Evolutionary conservation across 2,113 vertebrate genomes (phyloP).

Genomic region (Emydocephalus ijimae): DNA sequence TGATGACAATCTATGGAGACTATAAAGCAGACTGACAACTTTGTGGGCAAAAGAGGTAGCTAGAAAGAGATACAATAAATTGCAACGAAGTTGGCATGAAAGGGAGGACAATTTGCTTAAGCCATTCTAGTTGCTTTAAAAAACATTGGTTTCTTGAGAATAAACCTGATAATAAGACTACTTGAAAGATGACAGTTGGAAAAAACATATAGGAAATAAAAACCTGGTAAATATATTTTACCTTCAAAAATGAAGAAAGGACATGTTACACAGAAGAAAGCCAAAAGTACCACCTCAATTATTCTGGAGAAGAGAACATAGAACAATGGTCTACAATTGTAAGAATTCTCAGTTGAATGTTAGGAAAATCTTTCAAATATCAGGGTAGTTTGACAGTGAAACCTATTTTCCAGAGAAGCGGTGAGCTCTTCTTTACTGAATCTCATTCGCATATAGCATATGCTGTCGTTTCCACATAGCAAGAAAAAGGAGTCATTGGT

Average conservation of each 20-base stretch:
- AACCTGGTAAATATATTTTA: background rate
- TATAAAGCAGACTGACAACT: background rate
- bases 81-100: background rate
- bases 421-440: background rate
- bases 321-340: background rate
- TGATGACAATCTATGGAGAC: background rate
- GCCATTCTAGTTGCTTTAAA: background rate
- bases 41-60: background rate
- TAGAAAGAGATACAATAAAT: background rate
- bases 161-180: background rate
- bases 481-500: background rate
- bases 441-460: background rate
- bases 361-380: background rate
- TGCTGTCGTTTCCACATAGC: background rate
- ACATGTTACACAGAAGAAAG: background rate
- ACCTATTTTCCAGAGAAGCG: background rate
- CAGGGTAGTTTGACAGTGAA: background rate
- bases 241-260: background rate
- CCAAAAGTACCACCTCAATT: background rate
- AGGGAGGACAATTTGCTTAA: background rate
- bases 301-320: background rate
- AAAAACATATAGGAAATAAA: background rate
- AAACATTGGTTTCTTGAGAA: background rate
- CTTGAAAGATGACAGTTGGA: background rate
- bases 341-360: background rate